Evolutionary conservation across 2,888 invertebrate genomes (phyloP), one percentile per base, ranked within the genome.

Genomic region (Scelioninae gen. 1): DNA sequence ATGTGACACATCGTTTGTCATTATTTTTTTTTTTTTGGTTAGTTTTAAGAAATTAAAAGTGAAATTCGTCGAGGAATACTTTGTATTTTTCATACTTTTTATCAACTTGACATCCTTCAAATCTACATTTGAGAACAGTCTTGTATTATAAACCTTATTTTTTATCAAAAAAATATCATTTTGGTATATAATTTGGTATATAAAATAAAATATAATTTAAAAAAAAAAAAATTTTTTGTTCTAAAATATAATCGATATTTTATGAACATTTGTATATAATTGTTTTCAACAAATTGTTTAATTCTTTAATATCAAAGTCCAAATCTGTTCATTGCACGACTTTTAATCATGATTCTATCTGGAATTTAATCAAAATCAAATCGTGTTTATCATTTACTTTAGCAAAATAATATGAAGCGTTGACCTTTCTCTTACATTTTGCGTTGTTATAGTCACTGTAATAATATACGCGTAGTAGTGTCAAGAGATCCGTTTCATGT

Each of bases 401-500:
- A 13, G 38, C 10, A 31, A 45, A 23, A 77, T 51, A 60, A 53
- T 77, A 69, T 69, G 29, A 69, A 62, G 47, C 77, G 62, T 69
- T 69, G 69, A 77, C 77, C 77, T 77, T 77, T 77, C 55, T 55
- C 53, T 31, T n/a, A n/a, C 11, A 40, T 13, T 11, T 60, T 15
- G 16, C 29, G 58, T 23, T 49, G 34, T 72, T 62, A 31, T 16
- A 45, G 34, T 45, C 16, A 16, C 32, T 29, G 66, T 49, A 76
- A 76, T 43, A 51, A 53, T 60, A 76, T 68, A 58, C 53, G 58
- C 51, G 13, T 51, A 23, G 49, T 51, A 51, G 60, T 62, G 68
- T 68, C 69, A 16, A n/a, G 53, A 34, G 62, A 62, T 77, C 53
- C 77, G 55, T 77, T 53, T 77, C 60, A 60, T 58, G 49, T 53